Conservation (phyloP, 2,888 invertebrate genomes). For the Oscheius sp. region DNA sequence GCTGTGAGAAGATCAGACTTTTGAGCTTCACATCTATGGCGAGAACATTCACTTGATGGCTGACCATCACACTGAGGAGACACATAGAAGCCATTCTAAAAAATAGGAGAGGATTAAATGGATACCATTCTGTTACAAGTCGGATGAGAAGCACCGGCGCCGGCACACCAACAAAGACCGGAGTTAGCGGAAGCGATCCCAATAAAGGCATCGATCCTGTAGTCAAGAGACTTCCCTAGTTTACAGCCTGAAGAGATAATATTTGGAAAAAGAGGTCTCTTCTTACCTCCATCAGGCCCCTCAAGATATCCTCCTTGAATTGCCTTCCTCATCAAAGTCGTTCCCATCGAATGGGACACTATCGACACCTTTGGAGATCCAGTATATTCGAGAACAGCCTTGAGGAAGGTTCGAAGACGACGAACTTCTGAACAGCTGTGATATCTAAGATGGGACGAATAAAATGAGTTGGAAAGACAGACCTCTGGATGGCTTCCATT, state of each 20-base stretch:
- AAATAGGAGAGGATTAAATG: neutral
- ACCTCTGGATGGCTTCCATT: constrained; percentile 31
- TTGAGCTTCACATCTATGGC: constrained; percentile 24
- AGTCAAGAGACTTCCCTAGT: constrained; percentile 46
- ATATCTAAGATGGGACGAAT: constrained; percentile 27
- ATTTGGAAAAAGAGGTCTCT: neutral
- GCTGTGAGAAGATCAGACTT: constrained; percentile 34
- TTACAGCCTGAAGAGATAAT: constrained; percentile 34
- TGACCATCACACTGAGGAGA: constrained; percentile 35
- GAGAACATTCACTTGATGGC: constrained; percentile 35
- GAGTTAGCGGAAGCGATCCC: constrained; percentile 59
- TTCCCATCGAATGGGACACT: constrained; percentile 62
- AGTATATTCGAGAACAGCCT: constrained; percentile 58
- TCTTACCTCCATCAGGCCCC: constrained; percentile 35
- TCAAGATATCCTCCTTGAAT: constrained; percentile 53
- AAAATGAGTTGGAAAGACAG: too few species aligned
- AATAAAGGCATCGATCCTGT: constrained; percentile 46
- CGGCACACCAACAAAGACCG: constrained; percentile 55
- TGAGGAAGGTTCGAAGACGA: constrained; percentile 48
- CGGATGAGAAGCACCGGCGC: constrained; percentile 38
- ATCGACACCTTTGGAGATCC: constrained; percentile 46
- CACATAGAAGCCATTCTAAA: constrained; percentile 55
- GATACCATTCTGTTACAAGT: constrained; percentile 39
- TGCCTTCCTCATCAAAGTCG: constrained; percentile 54
- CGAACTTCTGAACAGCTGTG: constrained; percentile 50